These are phyloP conservation scores for Beaufortia kweichowensis DNA, from an alignment of 2,113 vertebrate species.

Conservation along the genomic window DNA sequence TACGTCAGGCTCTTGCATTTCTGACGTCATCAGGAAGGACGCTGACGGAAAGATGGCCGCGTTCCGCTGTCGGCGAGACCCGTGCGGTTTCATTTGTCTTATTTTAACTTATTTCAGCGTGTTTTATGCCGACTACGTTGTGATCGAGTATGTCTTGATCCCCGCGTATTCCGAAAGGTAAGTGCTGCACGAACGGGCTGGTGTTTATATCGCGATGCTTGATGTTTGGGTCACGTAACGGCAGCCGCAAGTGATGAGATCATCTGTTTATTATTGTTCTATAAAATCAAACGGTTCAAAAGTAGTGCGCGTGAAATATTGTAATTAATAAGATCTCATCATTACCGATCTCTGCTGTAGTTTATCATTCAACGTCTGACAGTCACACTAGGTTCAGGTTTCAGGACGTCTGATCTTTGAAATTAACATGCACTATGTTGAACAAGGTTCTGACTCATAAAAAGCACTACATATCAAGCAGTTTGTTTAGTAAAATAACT, in stretches of 20 bases:
- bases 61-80: constrained; percentile 71
- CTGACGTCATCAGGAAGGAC: constrained; percentile 72
- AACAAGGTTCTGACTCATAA: too few relatives aligned
- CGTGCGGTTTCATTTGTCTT: constrained; percentile 76
- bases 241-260: not conserved
- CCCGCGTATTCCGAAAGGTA: constrained; percentile 76
- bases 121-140: constrained; percentile 81
- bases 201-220: not conserved
- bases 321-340: not conserved
- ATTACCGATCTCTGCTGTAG: not conserved
- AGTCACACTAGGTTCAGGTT: not conserved
- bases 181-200: constrained; percentile 22
- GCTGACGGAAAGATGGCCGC: constrained; percentile 70
- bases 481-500: too few relatives aligned
- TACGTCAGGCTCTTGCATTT: constrained; percentile 1
- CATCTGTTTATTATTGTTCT: not conserved
- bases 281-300: not conserved
- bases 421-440: not conserved
- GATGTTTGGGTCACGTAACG: not conserved
- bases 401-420: not conserved
- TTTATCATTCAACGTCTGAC: not conserved
- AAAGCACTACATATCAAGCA: too few relatives aligned
- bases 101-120: constrained; percentile 80
- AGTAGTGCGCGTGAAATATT: not conserved
- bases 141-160: constrained; percentile 77